Percentiles rank a stretch among this genome's conserved stretches.
Conservation (phyloP, 2,113 vertebrate genomes). For the Rostratula benghalensis region DNA sequence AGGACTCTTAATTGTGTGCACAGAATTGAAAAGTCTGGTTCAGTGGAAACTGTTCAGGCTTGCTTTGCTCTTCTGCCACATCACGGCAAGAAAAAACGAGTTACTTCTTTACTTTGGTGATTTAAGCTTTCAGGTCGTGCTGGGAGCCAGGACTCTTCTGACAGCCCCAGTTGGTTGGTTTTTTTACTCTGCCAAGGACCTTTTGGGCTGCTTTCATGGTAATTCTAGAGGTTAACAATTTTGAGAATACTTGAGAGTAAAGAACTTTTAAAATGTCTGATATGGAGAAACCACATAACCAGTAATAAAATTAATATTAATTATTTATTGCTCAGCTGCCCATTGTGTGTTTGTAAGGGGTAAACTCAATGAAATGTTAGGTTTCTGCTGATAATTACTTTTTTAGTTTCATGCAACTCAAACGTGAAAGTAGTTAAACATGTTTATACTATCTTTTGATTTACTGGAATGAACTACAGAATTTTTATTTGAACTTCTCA, state of each 20-base stretch:
- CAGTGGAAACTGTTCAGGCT: not conserved
- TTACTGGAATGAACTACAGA: not conserved
- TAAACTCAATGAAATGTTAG: not conserved
- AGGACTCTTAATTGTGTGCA: not conserved
- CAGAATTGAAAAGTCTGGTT: not conserved
- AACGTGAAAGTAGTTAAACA: not conserved
- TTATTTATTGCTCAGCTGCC: not conserved
- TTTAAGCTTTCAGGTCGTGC: not conserved
- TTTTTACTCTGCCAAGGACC: not conserved
- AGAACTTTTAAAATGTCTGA: not conserved
- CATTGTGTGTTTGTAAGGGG: not conserved
- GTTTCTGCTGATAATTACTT: not conserved
- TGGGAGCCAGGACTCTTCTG: not conserved
- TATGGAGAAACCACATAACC: not conserved
- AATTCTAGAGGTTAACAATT: not conserved
- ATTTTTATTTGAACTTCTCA: not conserved
- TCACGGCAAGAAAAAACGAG: not conserved
- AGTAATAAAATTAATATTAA: too few species aligned
- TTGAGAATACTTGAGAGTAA: not conserved
- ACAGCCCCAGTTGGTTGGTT: not conserved
- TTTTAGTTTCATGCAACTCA: not conserved
- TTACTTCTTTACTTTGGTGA: not conserved
- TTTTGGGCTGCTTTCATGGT: not conserved
- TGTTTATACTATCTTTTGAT: not conserved
- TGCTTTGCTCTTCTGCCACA: not conserved